Conservation (phyloP, 1,140 invertebrate species). For the Heliconius congener region DNA sequence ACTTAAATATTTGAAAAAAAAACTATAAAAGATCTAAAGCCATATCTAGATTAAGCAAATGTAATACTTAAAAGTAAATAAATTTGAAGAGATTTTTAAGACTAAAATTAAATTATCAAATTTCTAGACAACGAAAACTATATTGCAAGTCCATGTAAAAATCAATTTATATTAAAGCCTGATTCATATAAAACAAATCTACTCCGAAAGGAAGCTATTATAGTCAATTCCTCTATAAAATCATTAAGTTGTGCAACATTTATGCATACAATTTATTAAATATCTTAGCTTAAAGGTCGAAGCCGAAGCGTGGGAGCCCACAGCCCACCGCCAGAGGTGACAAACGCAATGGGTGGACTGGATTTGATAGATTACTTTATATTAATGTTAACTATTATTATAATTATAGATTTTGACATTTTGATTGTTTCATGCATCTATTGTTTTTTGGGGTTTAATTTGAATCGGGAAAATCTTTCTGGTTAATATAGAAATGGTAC, state of each 20-base stretch:
- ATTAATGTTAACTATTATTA: background rate
- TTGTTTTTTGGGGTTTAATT: too few relatives aligned
- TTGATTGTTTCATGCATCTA: background rate
- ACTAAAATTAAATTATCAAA: background rate
- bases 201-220: background rate
- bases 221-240: background rate
- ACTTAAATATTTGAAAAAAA: background rate
- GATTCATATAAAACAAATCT: background rate
- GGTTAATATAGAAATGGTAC: too few relatives aligned
- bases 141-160: too few relatives aligned
- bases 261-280: slow-evolving; percentile 23
- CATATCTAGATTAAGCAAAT: background rate
- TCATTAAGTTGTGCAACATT: slow-evolving; percentile 16
- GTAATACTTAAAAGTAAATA: background rate
- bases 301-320: slow-evolving; percentile 58
- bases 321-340: slow-evolving; percentile 56
- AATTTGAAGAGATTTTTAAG: too few relatives aligned
- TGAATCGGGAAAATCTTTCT: too few relatives aligned
- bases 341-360: slow-evolving; percentile 51
- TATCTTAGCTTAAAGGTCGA: slow-evolving; percentile 55
- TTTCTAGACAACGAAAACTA: background rate
- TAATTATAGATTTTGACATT: background rate
- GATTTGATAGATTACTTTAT: slow-evolving; percentile 50
- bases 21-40: background rate
- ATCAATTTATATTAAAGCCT: too few relatives aligned